phyloP scores from a whole-genome alignment of 2,113 vertebrate species.

The Malurus elegans region DNA sequence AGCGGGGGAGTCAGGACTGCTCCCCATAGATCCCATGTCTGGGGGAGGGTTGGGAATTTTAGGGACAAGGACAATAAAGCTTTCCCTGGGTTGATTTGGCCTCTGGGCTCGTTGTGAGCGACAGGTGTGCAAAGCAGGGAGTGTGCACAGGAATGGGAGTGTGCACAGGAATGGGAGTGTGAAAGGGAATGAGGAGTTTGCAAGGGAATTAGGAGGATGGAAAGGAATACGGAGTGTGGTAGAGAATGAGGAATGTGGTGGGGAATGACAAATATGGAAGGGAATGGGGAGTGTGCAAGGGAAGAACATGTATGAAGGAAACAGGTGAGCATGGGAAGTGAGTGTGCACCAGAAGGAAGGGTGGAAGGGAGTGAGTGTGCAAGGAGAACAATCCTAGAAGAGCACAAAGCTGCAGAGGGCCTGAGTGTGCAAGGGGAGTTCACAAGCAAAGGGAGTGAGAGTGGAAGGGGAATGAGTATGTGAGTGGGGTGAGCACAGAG shows the following conservation, averaged over 20 bases:
- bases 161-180: too few relatives aligned
- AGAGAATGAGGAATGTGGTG: too few relatives aligned
- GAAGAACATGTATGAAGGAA: fast-evolving
- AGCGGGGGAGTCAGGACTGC: background rate
- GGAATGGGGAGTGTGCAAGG: too few relatives aligned
- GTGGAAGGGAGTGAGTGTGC: background rate
- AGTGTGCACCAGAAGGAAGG: background rate
- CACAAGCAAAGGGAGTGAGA: background rate
- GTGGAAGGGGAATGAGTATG: background rate
- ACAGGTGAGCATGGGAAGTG: background rate
- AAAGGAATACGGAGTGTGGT: background rate
- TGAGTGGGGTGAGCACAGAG: background rate
- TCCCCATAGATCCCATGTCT: fast-evolving
- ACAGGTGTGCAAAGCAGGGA: background rate
- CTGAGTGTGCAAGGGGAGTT: background rate
- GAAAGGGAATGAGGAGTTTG: background rate
- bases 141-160: background rate
- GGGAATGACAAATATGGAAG: background rate
- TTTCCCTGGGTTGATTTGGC: background rate
- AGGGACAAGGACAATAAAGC: too few relatives aligned
- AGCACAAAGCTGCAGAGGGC: background rate
- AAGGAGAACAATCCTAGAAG: background rate
- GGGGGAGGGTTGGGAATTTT: fast-evolving
- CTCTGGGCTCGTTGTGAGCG: fast-evolving
- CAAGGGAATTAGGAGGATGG: too few relatives aligned